Conservation (phyloP, 2,113 vertebrate species). For the Nestor notabilis region DNA sequence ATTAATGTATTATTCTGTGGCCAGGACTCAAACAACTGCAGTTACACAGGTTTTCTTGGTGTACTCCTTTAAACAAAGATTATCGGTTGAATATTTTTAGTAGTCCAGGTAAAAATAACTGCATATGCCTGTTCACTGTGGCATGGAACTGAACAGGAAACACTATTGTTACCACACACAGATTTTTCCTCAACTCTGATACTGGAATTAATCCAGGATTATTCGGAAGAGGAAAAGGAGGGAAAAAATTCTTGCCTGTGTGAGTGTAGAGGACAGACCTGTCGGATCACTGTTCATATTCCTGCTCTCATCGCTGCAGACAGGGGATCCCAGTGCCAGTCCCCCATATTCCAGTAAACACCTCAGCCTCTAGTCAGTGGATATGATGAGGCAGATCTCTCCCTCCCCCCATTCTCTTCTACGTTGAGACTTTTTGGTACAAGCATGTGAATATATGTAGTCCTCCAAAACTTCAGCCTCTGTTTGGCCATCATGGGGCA, state of each 20-base stretch:
- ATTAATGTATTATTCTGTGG: neutral
- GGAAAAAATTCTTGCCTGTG: neutral
- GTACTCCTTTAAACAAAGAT: neutral
- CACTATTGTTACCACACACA: neutral
- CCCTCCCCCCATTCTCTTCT: neutral
- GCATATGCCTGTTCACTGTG: neutral
- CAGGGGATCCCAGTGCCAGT: neutral
- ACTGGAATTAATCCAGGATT: neutral
- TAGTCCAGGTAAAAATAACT: slow-evolving; percentile 16
- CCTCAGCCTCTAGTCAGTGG: accelerated
- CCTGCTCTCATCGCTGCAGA: accelerated
- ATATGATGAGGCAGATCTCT: neutral
- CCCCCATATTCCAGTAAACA: neutral
- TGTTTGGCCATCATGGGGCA: neutral
- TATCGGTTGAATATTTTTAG: neutral
- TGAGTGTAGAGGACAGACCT: neutral
- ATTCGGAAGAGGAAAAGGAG: neutral
- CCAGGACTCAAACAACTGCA: neutral
- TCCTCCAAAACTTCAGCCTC: neutral
- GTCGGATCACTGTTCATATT: neutral
- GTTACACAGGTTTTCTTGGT: neutral
- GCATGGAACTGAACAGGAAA: neutral
- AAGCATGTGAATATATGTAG: neutral
- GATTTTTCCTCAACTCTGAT: neutral
- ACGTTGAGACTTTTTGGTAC: neutral